Conservation (phyloP, 2,113 vertebrate genomes). For the Sitta europaea region DNA sequence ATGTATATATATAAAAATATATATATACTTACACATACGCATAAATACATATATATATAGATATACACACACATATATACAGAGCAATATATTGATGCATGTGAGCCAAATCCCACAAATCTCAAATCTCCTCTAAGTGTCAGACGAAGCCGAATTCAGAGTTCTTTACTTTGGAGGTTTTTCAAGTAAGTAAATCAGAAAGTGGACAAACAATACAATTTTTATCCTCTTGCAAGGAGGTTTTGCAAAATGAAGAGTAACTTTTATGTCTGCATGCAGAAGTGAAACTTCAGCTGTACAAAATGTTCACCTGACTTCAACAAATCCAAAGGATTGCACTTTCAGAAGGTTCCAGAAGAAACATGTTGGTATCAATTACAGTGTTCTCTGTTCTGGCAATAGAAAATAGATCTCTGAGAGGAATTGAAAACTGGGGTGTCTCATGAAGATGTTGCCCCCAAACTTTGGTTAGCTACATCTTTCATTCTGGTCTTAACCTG, state of each 20-base stretch:
- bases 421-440: background rate
- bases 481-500: background rate
- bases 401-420: constrained; percentile 11
- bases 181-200: background rate
- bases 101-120: background rate
- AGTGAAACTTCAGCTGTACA: background rate
- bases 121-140: background rate
- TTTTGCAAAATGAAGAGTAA: background rate
- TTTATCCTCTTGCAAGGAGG: background rate
- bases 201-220: background rate
- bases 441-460: constrained; percentile 2
- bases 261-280: background rate
- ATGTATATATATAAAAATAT: background rate
- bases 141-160: background rate
- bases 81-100: background rate
- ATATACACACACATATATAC: background rate
- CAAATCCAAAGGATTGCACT: background rate
- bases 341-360: background rate
- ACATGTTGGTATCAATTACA: background rate
- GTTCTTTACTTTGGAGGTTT: background rate
- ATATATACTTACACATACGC: accelerated
- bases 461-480: background rate
- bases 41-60: background rate
- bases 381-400: background rate
- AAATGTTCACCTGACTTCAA: background rate